Base-by-base conservation (phyloP, 2,888 invertebrate species). In the Cenopis cana region DNA sequence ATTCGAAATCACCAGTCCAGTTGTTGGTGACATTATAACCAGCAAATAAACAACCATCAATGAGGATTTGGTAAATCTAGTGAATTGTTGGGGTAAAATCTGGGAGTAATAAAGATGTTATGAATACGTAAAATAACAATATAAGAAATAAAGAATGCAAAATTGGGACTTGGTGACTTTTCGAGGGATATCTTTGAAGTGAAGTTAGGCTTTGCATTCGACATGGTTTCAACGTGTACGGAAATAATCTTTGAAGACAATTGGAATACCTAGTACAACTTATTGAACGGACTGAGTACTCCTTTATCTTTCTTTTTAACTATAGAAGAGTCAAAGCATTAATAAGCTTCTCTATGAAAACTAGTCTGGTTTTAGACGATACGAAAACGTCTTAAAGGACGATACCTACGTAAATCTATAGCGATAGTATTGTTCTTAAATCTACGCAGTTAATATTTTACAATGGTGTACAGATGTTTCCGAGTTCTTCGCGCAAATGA, bases 211-310 rank as follows among this genome's bases (percentile, higher is more conserved):
- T 69, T 69, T 52, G 56, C 57, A 65, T 59, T 55, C 50, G 18
- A 33, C 50, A 52, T 59, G 57, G 5, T 69, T 57, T 64, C 14
- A 52, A 59, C 69, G 69, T 69, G 69, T 69, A 59, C 69, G 64
- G 69, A 18, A 4, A 12, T 57, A 33, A 18, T 12, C 11, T 14
- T 69, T 64, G 41, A 54, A 54, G 65, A 54, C 69, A 64, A 69
- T 69, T 65, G 64, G 52, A 57, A 38, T 33, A 10, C 18, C 0
- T 36, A n/a, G n/a, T 55, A 46, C n/a, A 46, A 46, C 6, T n/a
- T 8, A 46, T n/a, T 8, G 14, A 46, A n/a, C 14, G 46, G 5
- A 33, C 33, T 33, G 0, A 0, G 33, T 33, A 33, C 33, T 33
- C 41, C 12, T n/a, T n/a, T 46, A 33, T 33, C 14, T 41, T 41